phyloP scores from a whole-genome alignment of 2,113 vertebrate species.

The Ailuropoda melanoleuca region DNA sequence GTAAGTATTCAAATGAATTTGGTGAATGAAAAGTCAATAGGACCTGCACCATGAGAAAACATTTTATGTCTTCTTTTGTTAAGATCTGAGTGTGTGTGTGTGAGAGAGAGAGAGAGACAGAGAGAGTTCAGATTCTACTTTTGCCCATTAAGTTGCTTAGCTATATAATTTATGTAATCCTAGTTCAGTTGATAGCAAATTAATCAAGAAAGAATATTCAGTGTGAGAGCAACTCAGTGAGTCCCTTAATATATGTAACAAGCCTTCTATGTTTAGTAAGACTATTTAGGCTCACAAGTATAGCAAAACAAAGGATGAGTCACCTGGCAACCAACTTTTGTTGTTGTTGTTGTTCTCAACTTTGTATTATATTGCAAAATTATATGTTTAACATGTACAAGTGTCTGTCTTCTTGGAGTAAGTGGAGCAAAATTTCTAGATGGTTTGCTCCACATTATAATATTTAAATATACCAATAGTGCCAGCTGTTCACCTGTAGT shows the following conservation, averaged over 20 bases:
- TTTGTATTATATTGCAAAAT: neutral
- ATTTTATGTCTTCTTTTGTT: slow-evolving; percentile 17
- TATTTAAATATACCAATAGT: slow-evolving; percentile 7
- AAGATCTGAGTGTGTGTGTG: neutral
- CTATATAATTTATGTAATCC: slow-evolving; percentile 45
- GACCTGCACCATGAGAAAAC: neutral
- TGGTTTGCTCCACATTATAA: neutral
- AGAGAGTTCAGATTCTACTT: slow-evolving; percentile 22
- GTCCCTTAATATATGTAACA: slow-evolving; percentile 11
- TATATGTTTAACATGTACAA: neutral
- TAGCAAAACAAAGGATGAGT: slow-evolving; percentile 3
- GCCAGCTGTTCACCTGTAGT: neutral
- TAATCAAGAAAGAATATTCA: slow-evolving; percentile 25
- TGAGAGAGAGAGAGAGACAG: neutral
- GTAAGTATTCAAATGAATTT: neutral
- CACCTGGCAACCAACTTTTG: slow-evolving; percentile 12
- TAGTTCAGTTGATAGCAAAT: slow-evolving; percentile 10
- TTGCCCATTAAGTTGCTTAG: slow-evolving; percentile 22
- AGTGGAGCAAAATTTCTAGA: neutral
- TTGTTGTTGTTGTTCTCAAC: neutral
- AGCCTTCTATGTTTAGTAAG: slow-evolving; percentile 20
- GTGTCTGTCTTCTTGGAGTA: neutral
- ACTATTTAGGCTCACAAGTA: neutral
- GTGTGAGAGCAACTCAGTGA: neutral
- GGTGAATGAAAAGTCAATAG: neutral